Evolutionary conservation across 2,888 invertebrate genomes (phyloP).

Genomic region (Xylota sylvarum): DNA sequence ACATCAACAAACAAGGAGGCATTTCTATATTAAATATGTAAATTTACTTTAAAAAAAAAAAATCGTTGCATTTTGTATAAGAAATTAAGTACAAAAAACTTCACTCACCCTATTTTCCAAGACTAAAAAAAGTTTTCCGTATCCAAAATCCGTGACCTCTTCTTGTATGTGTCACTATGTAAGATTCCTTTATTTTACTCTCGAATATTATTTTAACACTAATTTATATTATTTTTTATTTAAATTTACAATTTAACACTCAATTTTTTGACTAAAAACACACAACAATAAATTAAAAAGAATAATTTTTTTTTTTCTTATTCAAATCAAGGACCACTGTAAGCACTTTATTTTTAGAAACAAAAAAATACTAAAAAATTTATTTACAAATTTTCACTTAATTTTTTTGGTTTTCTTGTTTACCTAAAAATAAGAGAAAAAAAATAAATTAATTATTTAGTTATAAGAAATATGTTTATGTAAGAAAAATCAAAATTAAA

Average conservation of each 20-base stretch:
- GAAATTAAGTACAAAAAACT: not conserved
- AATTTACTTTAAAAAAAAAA: not conserved
- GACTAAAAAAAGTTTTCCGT: slow-evolving; percentile 13
- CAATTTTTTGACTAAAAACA: slow-evolving; percentile 36
- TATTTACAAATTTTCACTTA: slow-evolving; percentile 44
- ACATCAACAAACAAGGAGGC: no score
- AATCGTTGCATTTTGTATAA: slow-evolving; percentile 53
- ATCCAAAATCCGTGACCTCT: slow-evolving; percentile 44
- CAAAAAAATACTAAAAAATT: not conserved
- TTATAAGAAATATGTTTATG: no score
- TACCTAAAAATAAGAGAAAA: slow-evolving; percentile 59
- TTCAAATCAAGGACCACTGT: slow-evolving; percentile 20
- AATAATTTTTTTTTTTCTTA: not conserved
- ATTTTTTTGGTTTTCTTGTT: slow-evolving; percentile 31
- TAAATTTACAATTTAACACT: slow-evolving; percentile 43
- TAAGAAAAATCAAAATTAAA: not conserved
- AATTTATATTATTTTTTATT: not conserved
- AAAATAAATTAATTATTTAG: slow-evolving; percentile 1
- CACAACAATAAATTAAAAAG: slow-evolving; percentile 14
- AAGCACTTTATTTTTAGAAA: slow-evolving; percentile 23
- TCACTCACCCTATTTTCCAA: slow-evolving; percentile 42
- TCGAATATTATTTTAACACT: not conserved
- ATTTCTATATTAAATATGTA: no score
- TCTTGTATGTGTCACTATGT: not conserved
- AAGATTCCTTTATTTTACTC: slow-evolving; percentile 3